phyloP scores from a whole-genome alignment of 2,113 vertebrate species.

The Mobula hypostoma region DNA sequence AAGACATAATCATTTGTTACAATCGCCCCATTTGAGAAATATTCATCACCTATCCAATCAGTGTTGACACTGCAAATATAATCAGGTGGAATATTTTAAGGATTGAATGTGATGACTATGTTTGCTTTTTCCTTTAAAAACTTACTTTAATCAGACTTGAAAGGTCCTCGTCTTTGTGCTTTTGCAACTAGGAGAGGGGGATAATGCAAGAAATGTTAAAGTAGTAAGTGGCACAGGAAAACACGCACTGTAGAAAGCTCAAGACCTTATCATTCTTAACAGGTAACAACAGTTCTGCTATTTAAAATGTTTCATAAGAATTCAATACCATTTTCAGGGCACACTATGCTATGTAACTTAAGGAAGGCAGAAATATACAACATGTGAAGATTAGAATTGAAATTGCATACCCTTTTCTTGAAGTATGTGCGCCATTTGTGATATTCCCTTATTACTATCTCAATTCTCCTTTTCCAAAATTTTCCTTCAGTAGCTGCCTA shows the following conservation, averaged over 20 bases:
- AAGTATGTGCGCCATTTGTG: slow-evolving; percentile 99
- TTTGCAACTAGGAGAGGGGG: slow-evolving; percentile 72
- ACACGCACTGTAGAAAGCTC: neutral
- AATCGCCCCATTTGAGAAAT: neutral
- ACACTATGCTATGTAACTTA: no score
- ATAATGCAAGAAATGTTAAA: neutral
- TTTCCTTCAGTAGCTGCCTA: slow-evolving; percentile 82
- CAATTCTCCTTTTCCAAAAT: slow-evolving; percentile 89
- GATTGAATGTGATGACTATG: neutral
- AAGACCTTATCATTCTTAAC: neutral
- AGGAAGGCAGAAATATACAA: slow-evolving; percentile 12
- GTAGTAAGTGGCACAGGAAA: neutral
- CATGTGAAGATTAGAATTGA: neutral
- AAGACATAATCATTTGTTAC: neutral
- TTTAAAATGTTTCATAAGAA: neutral
- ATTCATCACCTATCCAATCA: neutral
- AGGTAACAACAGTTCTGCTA: neutral
- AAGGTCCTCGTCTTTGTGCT: slow-evolving; percentile 94
- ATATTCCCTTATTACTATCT: slow-evolving; percentile 90
- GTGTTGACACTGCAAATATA: neutral
- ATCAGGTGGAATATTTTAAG: neutral
- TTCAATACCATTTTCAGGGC: neutral
- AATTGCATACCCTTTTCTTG: slow-evolving; percentile 81
- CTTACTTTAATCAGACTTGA: slow-evolving; percentile 90
- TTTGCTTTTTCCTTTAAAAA: slow-evolving; percentile 9